Evolutionary conservation across 1,140 invertebrate species (phyloP), one percentile per base, ranked within the genome.

Genomic region (Harlomillsia oculata): DNA sequence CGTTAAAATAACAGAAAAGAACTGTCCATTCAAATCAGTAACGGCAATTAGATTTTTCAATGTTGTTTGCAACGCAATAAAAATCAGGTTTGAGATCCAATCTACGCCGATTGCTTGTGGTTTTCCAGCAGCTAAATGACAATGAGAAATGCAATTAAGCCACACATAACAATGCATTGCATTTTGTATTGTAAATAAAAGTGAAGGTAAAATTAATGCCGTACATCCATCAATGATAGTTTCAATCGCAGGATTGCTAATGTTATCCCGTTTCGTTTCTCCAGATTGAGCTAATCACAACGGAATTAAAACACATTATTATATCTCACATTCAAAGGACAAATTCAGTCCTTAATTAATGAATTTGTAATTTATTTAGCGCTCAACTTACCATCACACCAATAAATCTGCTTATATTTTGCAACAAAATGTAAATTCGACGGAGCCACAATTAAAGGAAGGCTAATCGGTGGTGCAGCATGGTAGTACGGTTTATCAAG

Each of bases 221-320:
- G 32, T 48, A 77, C 77, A 83, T 36, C 82, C 80, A 69, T 89
- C 85, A 45, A 88, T 81, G 36, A 90, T 75, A 26, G 81, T 83
- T 60, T 82, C 76, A 21, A 80, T 75, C 2, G 78, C 72, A 4
- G 62, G 62, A 44, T 52, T 64, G 18, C 41, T 55, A n/a, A 64
- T 61, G 25, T 64, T 64, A 5, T 58, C 62, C 26, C 59, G 23
- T 52, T 64, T 64, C 3, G 59, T 64, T 53, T 64, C 62, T 8
- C 62, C 62, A 1, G 62, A 58, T 41, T 83, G 80, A 21, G 76
- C 74, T n/a, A n/a, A 13, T 62, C 53, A 13, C 45, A 48, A 28
- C 45, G n/a, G n/a, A n/a, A n/a, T n/a, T n/a, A n/a, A n/a, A n/a
- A n/a, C n/a, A n/a, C n/a, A n/a, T n/a, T n/a, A n/a, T n/a, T n/a